These are phyloP conservation scores for Ambastaia sidthimunki DNA, from an alignment of 2,797 vertebrate genomes.

Conservation along the genomic window DNA sequence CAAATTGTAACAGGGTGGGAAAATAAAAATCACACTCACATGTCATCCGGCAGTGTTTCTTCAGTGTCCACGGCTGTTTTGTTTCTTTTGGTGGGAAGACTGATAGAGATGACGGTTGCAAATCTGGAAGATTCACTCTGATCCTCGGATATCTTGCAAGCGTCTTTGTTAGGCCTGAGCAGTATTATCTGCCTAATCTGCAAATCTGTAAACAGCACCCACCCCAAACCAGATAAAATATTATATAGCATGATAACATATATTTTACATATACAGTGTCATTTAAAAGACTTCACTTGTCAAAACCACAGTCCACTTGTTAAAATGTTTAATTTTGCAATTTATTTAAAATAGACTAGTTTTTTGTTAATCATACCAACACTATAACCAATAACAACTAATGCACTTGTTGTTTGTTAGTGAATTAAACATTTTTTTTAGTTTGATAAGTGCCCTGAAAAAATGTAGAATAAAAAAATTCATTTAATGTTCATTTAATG, in stretches of 20 bases:
- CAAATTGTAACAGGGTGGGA: not conserved
- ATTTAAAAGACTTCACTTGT: not conserved
- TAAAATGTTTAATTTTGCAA: not conserved
- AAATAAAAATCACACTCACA: conserved; percentile 41
- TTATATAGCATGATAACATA: not conserved
- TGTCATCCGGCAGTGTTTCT: conserved; percentile 19
- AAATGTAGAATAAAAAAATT: too few species aligned
- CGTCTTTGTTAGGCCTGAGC: conserved; percentile 20
- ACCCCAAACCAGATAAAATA: not conserved
- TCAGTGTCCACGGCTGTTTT: not conserved
- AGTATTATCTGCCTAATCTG: conserved; percentile 36
- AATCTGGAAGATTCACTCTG: conserved; percentile 7
- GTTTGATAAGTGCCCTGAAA: too few species aligned
- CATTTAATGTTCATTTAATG: too few species aligned
- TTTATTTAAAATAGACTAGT: too few species aligned
- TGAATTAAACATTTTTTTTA: too few species aligned
- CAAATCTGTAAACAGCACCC: conserved; percentile 36
- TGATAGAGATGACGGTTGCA: conserved; percentile 45
- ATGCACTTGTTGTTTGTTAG: too few species aligned
- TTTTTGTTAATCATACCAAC: too few species aligned
- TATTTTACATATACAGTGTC: not conserved
- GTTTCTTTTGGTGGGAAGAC: conserved; percentile 11
- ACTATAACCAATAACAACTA: too few species aligned
- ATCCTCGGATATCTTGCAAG: not conserved
- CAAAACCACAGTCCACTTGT: not conserved